Base-by-base conservation (phyloP, 64 coral and sea anemone species). In the Platygyra sinensis region DNA sequence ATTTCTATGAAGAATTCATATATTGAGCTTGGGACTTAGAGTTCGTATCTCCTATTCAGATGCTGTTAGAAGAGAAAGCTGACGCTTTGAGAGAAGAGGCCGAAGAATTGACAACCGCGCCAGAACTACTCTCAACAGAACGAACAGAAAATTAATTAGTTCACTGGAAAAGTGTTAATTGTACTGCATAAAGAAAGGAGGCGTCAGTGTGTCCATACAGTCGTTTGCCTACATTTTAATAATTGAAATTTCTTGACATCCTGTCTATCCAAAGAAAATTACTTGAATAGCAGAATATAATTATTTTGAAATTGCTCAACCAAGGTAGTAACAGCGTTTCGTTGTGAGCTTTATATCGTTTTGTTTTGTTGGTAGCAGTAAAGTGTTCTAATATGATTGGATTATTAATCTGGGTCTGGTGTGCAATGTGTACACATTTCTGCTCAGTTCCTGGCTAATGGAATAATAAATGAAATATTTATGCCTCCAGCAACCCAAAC, bases 51-150 rank as follows among this genome's bases (percentile, higher is more conserved):
- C 22, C 22, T 67, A 82, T 84, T 52, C 20, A 98, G 96, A 98
- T 98, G 96, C 69, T 95, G 4, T 65, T 98, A 64, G 29, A 93
- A 77, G 96, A 98, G 64, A 98, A 98, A 93, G 94, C 93, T 19
- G 96, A 98, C 62, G 94, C 93, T 25, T 78, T 98, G 55, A 77
- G 88, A 62, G 96, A 98, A 72, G 96, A 98, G n/a, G 96, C 96
- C 28, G 94, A 93, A 75, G 93, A 95, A 20, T 75, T 98, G 87
- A 85, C 77, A 77, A 75, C 79, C 50, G 71, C 52, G 12, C 83
- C 78, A 17, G 42, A 85, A 25, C 14, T 71, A 71, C 19, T 9
- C 15, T 2, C 65, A 24, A 72, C 33, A 51, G 24, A 69, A 36
- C 19, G 22, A 31, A 71, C 62, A 16, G 30, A 52, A 36, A 72